phyloP scores from a whole-genome alignment of 2,113 vertebrate genomes.

The Lepisosteus oculatus region DNA sequence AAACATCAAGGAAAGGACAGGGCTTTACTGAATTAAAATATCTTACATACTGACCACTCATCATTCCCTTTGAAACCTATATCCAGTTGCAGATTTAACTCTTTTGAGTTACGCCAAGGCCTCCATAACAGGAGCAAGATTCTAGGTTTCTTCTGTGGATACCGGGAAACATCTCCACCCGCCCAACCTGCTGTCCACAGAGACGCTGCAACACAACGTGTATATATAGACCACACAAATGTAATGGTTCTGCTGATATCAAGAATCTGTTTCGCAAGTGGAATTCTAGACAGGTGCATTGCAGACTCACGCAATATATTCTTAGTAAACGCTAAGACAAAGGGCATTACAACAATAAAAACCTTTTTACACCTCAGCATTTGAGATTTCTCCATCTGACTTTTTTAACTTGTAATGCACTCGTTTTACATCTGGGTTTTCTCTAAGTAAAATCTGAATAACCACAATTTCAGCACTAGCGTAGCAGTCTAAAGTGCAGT shows the following conservation, averaged over 20 bases:
- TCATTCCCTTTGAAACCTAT: constrained; percentile 81
- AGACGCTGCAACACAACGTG: constrained; percentile 51
- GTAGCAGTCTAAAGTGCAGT: too few species aligned
- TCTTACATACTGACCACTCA: constrained; percentile 79
- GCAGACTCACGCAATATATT: neutral
- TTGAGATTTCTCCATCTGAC: too few species aligned
- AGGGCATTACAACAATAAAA: too few species aligned
- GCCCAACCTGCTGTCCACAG: constrained; percentile 9
- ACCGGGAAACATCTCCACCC: constrained; percentile 17
- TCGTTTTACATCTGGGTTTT: too few species aligned
- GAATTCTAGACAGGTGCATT: constrained; percentile 22
- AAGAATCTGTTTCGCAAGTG: neutral
- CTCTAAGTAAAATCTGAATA: too few species aligned
- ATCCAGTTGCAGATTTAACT: constrained; percentile 65
- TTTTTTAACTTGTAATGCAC: too few species aligned
- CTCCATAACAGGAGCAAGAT: constrained; percentile 19
- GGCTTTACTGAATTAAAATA: constrained; percentile 80
- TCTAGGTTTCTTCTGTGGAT: constrained; percentile 18
- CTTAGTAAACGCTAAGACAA: neutral
- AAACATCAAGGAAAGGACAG: constrained; percentile 78
- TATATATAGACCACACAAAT: constrained; percentile 32
- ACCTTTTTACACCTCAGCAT: too few species aligned
- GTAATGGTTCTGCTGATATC: constrained; percentile 6
- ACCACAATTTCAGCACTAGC: too few species aligned
- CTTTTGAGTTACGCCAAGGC: constrained; percentile 49